Base-by-base conservation (phyloP, 2,888 invertebrate genomes). In the Sinotaia quadrata region DNA sequence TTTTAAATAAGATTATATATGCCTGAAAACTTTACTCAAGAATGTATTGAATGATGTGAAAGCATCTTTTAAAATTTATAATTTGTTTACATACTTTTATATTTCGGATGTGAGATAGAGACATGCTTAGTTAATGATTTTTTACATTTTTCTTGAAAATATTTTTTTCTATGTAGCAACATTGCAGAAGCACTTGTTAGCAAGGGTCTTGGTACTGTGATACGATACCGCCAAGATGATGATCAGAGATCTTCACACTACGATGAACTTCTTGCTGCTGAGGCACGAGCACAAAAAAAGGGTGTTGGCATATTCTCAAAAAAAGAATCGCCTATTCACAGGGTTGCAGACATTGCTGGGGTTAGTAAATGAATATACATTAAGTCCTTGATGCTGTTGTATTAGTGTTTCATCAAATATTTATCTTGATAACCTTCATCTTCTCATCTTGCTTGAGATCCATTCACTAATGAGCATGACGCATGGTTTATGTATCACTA, bases 241-340 rank as follows among this genome's bases (percentile, higher is more conserved):
- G 97, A 98, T 87, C 95, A 96, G 88, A 92, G 98, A 71, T 97
- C 98, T 54, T 93, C 95, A 0, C 93, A 93, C 75, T 99, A 98
- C 86, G 98, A 98, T 88, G 93, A 94, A 72, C 90, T 99, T 31
- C 90, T 97, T 68, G 94, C 95, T 68, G 98, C 98, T 0, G 98
- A 99, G 89, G 92, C 92, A 33, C 95, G 97, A 85, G 98, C 99
- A 0, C 91, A 92, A 74, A 98, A 98, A 89, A 93, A 94, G 12
- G 80, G 77, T 1, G 82, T 84, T 8, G 87, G 88, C 3, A 72
- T 88, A n/a, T 87, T 88, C 77, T 85, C 85, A 59, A 88, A 87
- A 88, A 97, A 97, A 88, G 96, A 96, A 77, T 91, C 93, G 77
- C 93, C 94, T 4, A 81, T 85, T 36, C 93, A 95, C 87, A 92